Evolutionary conservation across 1,140 invertebrate species (phyloP).

Genomic region (Brachionus sp.): DNA sequence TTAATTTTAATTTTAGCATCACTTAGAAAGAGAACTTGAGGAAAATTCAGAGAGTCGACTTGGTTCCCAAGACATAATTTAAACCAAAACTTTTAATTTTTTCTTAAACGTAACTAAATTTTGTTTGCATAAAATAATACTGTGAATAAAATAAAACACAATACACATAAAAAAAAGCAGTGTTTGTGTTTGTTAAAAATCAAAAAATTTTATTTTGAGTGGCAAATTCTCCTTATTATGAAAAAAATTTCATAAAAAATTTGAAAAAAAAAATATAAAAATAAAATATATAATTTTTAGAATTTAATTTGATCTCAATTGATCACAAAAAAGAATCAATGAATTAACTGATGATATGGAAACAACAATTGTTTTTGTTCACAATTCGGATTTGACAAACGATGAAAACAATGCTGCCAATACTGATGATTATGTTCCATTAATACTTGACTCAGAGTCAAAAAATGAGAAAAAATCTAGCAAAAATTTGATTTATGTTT

Average conservation of each 20-base stretch:
- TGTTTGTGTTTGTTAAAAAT: background rate
- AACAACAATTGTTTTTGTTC: background rate
- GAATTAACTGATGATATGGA: background rate
- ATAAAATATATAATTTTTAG: background rate
- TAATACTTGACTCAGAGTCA: background rate
- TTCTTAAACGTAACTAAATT: background rate
- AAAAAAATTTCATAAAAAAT: slow-evolving; percentile 14
- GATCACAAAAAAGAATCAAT: background rate
- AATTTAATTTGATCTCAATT: background rate
- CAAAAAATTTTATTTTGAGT: background rate
- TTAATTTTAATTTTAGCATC: slow-evolving; percentile 12
- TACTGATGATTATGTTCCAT: background rate
- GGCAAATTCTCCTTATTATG: background rate
- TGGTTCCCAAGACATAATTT: slow-evolving; percentile 35
- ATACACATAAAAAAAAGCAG: background rate
- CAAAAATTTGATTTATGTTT: background rate
- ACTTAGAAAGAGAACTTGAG: slow-evolving; percentile 4
- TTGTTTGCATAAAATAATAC: background rate
- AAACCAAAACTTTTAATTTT: background rate
- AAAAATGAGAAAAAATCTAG: background rate
- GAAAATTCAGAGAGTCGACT: slow-evolving; percentile 18
- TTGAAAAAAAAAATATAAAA: background rate
- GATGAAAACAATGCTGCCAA: background rate
- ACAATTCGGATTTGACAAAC: background rate
- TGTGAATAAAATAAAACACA: background rate